Evolutionary conservation across 2,888 invertebrate genomes (phyloP).

Genomic region (Acronicta alni): DNA sequence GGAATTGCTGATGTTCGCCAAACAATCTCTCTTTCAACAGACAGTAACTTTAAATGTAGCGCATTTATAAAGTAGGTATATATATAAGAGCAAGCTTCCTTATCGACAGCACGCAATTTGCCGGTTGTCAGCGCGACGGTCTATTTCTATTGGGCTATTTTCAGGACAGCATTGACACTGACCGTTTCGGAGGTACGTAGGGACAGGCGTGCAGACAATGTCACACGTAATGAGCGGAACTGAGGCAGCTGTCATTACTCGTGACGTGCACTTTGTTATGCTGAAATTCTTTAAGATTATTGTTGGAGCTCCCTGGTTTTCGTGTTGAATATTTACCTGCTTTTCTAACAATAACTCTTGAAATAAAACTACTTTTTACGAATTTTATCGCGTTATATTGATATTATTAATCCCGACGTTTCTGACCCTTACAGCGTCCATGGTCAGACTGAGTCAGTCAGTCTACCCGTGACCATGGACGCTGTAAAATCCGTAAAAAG

Average conservation of each 20-base stretch:
- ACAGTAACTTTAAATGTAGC: no score
- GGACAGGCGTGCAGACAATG: constrained; percentile 42
- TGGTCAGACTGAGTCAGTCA: no score
- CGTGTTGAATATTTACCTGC: background rate
- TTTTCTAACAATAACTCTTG: background rate
- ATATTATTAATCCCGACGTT: no score
- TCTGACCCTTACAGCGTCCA: no score
- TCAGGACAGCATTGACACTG: constrained; percentile 47
- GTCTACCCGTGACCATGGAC: no score
- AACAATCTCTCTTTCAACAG: no score
- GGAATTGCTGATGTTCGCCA: no score
- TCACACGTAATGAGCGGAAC: constrained; percentile 24
- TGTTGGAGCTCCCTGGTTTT: background rate
- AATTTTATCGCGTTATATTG: no score
- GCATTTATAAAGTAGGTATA: background rate
- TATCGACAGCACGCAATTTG: constrained; percentile 12
- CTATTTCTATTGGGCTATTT: constrained; percentile 54
- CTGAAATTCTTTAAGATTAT: constrained; percentile 10
- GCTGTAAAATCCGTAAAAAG: no score
- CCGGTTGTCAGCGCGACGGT: constrained; percentile 6
- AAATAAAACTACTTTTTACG: no score
- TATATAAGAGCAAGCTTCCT: constrained; percentile 21
- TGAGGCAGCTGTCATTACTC: constrained; percentile 33
- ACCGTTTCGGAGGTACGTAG: constrained; percentile 22
- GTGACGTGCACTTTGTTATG: constrained; percentile 28